These are phyloP conservation scores for Podarcis lilfordi DNA, from an alignment of 2,797 vertebrate species.

Conservation along the genomic window DNA sequence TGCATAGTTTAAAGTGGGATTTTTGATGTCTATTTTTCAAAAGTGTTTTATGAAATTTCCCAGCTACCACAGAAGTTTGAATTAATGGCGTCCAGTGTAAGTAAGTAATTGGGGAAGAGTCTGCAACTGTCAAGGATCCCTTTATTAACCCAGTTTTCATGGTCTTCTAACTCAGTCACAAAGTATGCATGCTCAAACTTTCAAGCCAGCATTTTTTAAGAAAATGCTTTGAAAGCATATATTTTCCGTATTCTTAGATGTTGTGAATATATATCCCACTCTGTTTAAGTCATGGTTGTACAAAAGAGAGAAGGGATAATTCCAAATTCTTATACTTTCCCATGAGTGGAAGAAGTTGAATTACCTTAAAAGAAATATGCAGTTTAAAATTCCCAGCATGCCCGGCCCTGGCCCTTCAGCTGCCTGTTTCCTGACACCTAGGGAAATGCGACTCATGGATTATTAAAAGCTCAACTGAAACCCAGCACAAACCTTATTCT, in stretches of 20 bases:
- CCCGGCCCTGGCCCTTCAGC: not conserved
- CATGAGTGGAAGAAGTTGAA: not conserved
- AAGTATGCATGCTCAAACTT: constrained; percentile 3
- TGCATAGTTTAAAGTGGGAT: not conserved
- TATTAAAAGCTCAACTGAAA: not conserved
- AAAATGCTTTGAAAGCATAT: constrained; percentile 30
- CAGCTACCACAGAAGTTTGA: not conserved
- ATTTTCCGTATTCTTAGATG: constrained; percentile 7
- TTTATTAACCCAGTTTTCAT: constrained; percentile 57
- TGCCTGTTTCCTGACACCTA: not conserved
- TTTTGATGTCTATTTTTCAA: not conserved
- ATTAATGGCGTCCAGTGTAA: constrained; percentile 14
- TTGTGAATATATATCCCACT: constrained; percentile 14
- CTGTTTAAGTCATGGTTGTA: constrained; percentile 20
- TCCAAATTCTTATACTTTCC: not conserved
- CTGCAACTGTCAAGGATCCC: constrained; percentile 34
- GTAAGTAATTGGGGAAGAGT: constrained; percentile 54
- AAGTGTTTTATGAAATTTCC: not conserved
- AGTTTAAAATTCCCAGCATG: not conserved
- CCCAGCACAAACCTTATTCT: constrained; percentile 3
- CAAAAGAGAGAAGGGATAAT: not conserved
- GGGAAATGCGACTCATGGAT: not conserved
- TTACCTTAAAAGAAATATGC: not conserved
- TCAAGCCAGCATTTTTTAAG: constrained; percentile 14
- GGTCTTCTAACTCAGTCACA: constrained; percentile 40